These are phyloP conservation scores for Hypercompe scribonia DNA, from an alignment of 2,888 invertebrate genomes.

Conservation along the genomic window DNA sequence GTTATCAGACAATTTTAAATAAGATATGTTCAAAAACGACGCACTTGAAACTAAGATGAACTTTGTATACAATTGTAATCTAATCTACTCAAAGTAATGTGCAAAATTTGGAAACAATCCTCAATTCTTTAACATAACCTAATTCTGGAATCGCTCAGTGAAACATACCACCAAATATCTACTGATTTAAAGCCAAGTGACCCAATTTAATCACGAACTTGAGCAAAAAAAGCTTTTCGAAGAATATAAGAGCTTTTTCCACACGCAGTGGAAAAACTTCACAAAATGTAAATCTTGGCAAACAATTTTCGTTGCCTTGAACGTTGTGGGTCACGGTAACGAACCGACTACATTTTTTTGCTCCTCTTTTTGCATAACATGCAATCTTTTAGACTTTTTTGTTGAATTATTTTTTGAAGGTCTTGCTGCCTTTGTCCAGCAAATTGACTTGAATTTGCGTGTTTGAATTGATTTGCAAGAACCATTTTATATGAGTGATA, in stretches of 20 bases:
- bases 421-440: constrained; percentile 5
- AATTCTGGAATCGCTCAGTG: constrained; percentile 22
- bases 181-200: constrained; percentile 40
- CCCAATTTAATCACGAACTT: constrained; percentile 42
- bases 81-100: no score
- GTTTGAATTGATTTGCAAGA: constrained; percentile 9
- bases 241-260: constrained; percentile 27
- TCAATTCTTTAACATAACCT: background rate
- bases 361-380: constrained; percentile 48
- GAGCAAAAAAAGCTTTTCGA: constrained; percentile 42
- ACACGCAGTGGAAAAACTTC: constrained; percentile 40
- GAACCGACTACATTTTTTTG: constrained; percentile 51
- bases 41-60: no score
- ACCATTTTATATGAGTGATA: background rate
- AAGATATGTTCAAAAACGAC: no score
- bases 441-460: constrained; percentile 8
- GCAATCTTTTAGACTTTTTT: constrained; percentile 45
- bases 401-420: constrained; percentile 14
- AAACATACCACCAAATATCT: constrained; percentile 25
- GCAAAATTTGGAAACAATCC: no score
- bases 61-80: no score
- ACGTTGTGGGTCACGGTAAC: constrained; percentile 66
- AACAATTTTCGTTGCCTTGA: constrained; percentile 67
- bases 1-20: no score
- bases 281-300: constrained; percentile 53